Percentiles rank a stretch among this genome's conserved stretches.
These are phyloP conservation scores for Emydocephalus ijimae DNA, from an alignment of 2,113 vertebrate species.

Conservation along the genomic window DNA sequence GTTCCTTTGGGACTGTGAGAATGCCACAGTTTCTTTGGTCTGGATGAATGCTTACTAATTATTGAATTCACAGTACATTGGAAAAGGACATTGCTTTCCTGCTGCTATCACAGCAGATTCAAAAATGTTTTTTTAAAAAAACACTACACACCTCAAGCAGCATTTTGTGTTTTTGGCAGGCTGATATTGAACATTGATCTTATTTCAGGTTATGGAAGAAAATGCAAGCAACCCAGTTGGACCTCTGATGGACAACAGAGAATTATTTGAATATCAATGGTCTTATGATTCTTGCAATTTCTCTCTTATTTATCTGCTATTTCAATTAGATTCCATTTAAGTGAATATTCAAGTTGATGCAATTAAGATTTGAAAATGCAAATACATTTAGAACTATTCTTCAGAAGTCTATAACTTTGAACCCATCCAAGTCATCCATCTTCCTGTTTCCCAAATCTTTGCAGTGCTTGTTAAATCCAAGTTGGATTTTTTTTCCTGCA, in stretches of 20 bases:
- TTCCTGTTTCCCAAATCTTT: background rate
- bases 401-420: background rate
- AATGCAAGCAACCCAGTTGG: slow-evolving; percentile 31
- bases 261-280: slow-evolving; percentile 28
- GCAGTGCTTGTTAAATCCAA: background rate
- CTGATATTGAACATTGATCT: slow-evolving; percentile 44
- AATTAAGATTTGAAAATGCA: background rate
- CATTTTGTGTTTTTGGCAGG: background rate
- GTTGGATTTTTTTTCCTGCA: background rate
- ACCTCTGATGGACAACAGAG: slow-evolving; percentile 29
- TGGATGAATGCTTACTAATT: slow-evolving; percentile 54
- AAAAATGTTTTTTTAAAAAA: background rate
- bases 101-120: slow-evolving; percentile 20
- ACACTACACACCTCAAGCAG: background rate
- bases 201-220: slow-evolving; percentile 32
- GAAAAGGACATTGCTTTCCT: slow-evolving; percentile 27
- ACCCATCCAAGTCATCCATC: background rate
- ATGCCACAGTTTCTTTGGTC: slow-evolving; percentile 29
- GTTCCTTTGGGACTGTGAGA: slow-evolving; percentile 36
- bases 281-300: slow-evolving; percentile 22
- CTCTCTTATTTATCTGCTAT: slow-evolving; percentile 15
- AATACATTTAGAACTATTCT: background rate
- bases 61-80: slow-evolving; percentile 34
- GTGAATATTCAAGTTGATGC: background rate
- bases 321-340: background rate